These are phyloP conservation scores for Astyanax mexicanus DNA, from an alignment of 2,797 vertebrate genomes.

Conservation along the genomic window DNA sequence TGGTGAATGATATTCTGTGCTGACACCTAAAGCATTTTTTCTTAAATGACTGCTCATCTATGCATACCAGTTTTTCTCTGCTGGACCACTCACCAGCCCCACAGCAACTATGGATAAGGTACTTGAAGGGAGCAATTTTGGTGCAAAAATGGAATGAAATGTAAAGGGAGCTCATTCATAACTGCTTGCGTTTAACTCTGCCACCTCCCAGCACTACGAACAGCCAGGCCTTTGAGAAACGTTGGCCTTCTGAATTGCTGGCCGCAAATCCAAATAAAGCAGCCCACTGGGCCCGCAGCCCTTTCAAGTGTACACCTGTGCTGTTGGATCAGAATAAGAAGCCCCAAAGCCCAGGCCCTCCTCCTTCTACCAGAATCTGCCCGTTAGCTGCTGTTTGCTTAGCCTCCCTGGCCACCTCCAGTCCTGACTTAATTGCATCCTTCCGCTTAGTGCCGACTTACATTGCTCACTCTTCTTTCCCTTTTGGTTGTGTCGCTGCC, in stretches of 20 bases:
- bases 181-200: conserved; percentile 66
- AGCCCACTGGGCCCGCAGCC: conserved; percentile 61
- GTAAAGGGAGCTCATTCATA: conserved; percentile 78
- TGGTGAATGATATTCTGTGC: neutral
- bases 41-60: conserved; percentile 4
- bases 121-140: neutral
- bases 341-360: neutral
- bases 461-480: neutral
- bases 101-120: conserved; percentile 1
- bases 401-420: conserved; percentile 63
- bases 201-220: conserved; percentile 62
- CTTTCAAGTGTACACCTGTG: conserved; percentile 84
- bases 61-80: neutral
- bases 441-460: conserved; percentile 52
- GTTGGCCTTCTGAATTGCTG: conserved; percentile 64
- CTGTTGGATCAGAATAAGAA: conserved; percentile 68
- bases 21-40: conserved; percentile 25
- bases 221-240: conserved; percentile 77
- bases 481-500: neutral
- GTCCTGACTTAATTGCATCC: conserved; percentile 60
- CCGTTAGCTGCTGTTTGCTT: conserved; percentile 75
- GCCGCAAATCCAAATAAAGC: conserved; percentile 79
- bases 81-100: conserved; percentile 51
- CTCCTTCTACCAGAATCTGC: conserved; percentile 69
- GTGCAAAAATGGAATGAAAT: conserved; percentile 62